Percentiles rank a stretch among this genome's conserved stretches.
phyloP scores from a whole-genome alignment of 2,888 invertebrate genomes.

The Dermolepida albohirtum region DNA sequence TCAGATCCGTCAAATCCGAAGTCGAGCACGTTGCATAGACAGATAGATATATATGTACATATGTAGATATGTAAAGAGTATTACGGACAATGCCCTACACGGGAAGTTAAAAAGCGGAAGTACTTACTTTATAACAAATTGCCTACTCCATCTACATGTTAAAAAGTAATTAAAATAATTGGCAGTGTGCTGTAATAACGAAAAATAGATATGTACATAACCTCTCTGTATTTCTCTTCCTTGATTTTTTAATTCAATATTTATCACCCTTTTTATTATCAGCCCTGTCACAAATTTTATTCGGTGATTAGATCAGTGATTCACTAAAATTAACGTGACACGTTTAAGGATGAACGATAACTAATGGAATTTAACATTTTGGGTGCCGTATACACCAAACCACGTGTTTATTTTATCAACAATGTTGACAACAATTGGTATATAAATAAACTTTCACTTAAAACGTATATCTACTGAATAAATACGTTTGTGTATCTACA shows the following conservation, averaged over 20 bases:
- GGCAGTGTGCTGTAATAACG: not conserved
- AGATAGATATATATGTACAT: not conserved
- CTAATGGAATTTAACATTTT: not conserved
- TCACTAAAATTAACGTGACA: not conserved
- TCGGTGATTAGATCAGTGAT: not conserved
- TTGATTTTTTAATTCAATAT: too few species aligned
- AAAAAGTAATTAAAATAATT: not conserved
- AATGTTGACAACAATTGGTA: not conserved
- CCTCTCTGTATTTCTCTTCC: too few species aligned
- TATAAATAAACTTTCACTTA: constrained; percentile 18
- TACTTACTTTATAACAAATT: constrained; percentile 60
- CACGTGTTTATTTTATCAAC: not conserved
- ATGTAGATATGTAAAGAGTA: not conserved
- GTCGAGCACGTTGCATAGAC: constrained; percentile 45
- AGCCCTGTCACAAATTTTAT: too few species aligned
- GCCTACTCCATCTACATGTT: constrained; percentile 50
- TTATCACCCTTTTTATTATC: too few species aligned
- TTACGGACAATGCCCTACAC: constrained; percentile 57
- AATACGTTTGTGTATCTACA: constrained; percentile 1
- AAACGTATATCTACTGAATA: constrained; percentile 1
- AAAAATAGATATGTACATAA: too few species aligned
- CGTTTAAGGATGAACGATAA: not conserved
- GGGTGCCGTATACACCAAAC: too few species aligned
- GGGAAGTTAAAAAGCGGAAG: constrained; percentile 55
- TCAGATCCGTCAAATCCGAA: constrained; percentile 52